These are phyloP conservation scores for Drepana arcuata DNA, from an alignment of 1,140 invertebrate species.

Conservation along the genomic window DNA sequence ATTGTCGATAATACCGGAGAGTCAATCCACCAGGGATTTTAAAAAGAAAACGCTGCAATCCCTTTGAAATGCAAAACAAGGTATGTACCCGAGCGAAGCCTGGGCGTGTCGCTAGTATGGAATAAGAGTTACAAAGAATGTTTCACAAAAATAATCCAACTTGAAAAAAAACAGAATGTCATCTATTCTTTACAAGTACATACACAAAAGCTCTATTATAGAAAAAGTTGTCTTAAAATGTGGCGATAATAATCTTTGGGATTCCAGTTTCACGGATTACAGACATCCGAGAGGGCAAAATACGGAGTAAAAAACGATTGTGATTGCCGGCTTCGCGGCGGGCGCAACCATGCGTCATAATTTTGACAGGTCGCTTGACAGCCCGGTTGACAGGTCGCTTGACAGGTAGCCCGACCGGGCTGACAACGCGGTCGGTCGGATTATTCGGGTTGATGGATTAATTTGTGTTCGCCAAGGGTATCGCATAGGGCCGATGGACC, in stretches of 20 bases:
- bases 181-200: neutral
- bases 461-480: constrained; percentile 38
- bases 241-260: constrained; percentile 23
- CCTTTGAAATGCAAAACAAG: no score
- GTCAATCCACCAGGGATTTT: no score
- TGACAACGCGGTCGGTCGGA: constrained; percentile 37
- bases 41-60: no score
- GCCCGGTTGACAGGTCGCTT: constrained; percentile 27
- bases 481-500: constrained; percentile 27
- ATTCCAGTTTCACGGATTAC: constrained; percentile 38
- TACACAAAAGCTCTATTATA: constrained; percentile 11
- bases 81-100: no score
- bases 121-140: no score
- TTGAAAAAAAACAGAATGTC: neutral
- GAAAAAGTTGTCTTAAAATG: constrained; percentile 18
- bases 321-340: constrained; percentile 27
- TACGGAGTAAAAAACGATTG: constrained; percentile 9
- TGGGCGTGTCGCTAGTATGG: no score
- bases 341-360: constrained; percentile 55
- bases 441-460: constrained; percentile 59
- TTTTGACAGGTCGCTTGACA: constrained; percentile 45
- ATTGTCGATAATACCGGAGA: no score
- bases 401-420: constrained; percentile 28
- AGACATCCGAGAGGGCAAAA: constrained; percentile 3
- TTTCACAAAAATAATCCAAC: no score